phyloP scores from a whole-genome alignment of 2,888 invertebrate species.

The Trissolcus japonicus region DNA sequence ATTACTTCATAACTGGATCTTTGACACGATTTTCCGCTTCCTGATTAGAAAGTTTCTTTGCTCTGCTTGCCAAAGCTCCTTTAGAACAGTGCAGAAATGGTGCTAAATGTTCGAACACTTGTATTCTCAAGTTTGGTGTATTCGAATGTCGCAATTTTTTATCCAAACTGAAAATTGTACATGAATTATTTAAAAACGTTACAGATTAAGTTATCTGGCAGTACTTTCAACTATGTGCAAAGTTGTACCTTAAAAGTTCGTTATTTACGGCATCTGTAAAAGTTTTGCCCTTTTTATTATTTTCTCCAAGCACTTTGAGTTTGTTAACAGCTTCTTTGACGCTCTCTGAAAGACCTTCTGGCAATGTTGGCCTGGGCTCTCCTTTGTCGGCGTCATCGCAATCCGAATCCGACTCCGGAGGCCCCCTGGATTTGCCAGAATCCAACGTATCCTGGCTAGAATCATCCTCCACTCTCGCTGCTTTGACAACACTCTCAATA shows the following conservation, averaged over 20 bases:
- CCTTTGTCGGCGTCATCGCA: constrained; percentile 72
- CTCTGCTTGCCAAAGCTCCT: constrained; percentile 79
- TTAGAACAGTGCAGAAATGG: constrained; percentile 79
- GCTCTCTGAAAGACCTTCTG: constrained; percentile 76
- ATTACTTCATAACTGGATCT: constrained; percentile 77
- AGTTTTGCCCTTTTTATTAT: constrained; percentile 77
- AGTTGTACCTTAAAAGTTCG: constrained; percentile 76
- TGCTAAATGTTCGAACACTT: constrained; percentile 78
- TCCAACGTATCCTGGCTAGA: constrained; percentile 72
- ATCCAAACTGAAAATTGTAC: constrained; percentile 72
- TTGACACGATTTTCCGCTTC: constrained; percentile 77
- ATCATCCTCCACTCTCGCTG: constrained; percentile 72
- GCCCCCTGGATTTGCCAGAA: constrained; percentile 72
- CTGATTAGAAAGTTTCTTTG: constrained; percentile 78
- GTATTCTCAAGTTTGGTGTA: constrained; percentile 72
- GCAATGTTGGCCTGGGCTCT: constrained; percentile 71
- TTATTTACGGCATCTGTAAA: constrained; percentile 78
- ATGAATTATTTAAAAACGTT: background rate
- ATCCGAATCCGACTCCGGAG: constrained; percentile 69
- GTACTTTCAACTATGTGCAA: background rate
- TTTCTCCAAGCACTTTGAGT: constrained; percentile 72
- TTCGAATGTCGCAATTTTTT: constrained; percentile 70
- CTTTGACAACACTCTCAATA: constrained; percentile 79
- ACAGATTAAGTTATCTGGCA: background rate
- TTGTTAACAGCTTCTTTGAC: constrained; percentile 76